These are phyloP conservation scores for Apotomis betuletana DNA, from an alignment of 2,888 invertebrate genomes.

Conservation along the genomic window DNA sequence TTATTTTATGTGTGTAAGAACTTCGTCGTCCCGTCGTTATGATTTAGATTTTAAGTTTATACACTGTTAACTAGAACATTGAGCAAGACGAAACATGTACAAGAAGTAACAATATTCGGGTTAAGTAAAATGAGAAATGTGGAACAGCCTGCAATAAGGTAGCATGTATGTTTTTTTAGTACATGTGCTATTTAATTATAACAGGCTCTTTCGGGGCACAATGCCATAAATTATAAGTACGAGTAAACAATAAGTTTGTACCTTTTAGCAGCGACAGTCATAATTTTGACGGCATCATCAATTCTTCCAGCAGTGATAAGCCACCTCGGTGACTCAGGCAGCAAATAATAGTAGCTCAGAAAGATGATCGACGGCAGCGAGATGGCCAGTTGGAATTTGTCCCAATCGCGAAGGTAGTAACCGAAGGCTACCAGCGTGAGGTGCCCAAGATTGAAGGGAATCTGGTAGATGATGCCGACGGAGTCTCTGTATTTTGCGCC, in stretches of 20 bases:
- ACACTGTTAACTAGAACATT: too few species aligned
- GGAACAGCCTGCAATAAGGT: neutral
- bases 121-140: neutral
- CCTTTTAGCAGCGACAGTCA: conserved; percentile 86
- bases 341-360: conserved; percentile 87
- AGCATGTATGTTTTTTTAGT: neutral
- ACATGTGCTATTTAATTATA: neutral
- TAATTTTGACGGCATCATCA: conserved; percentile 85
- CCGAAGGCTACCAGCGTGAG: conserved; percentile 85
- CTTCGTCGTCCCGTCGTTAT: too few species aligned
- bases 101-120: too few species aligned
- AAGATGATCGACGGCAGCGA: conserved; percentile 85
- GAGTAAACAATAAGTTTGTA: conserved; percentile 47
- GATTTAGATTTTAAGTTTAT: too few species aligned
- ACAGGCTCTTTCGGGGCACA: neutral
- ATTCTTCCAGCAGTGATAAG: conserved; percentile 87
- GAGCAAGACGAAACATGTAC: too few species aligned
- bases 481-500: conserved; percentile 85
- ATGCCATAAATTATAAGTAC: neutral
- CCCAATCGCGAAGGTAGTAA: conserved; percentile 87
- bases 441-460: conserved; percentile 88
- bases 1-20: too few species aligned
- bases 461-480: conserved; percentile 87
- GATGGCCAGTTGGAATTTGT: conserved; percentile 86
- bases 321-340: conserved; percentile 94